phyloP scores from a whole-genome alignment of 1,140 invertebrate species.

The Geopemphigus sp. region DNA sequence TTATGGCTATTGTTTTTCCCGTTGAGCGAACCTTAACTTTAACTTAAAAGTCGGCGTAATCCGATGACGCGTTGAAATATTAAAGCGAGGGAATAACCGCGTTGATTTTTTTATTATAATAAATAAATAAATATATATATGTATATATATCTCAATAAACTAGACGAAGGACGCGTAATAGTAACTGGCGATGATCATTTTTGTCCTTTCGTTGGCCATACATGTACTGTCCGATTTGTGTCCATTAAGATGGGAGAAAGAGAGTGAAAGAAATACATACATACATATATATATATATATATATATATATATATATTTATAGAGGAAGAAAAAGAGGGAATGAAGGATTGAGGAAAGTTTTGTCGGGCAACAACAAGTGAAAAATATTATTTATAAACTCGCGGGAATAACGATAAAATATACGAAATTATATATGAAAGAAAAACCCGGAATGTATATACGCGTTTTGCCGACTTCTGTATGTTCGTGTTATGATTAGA shows the following conservation, averaged over 20 bases:
- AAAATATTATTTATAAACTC: background rate
- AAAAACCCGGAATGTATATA: slow-evolving; percentile 1
- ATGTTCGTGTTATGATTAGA: background rate
- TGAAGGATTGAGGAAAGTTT: background rate
- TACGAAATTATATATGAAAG: background rate
- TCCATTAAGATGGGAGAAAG: too few relatives aligned
- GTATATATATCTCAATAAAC: too few relatives aligned
- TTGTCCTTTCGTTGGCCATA: background rate
- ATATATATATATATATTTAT: too few relatives aligned
- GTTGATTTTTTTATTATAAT: background rate
- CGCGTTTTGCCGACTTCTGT: background rate
- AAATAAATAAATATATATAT: background rate
- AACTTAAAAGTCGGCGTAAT: background rate
- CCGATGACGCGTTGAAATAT: background rate
- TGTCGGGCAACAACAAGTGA: background rate
- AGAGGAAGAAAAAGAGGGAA: too few relatives aligned
- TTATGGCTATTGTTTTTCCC: background rate
- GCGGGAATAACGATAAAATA: slow-evolving; percentile 14
- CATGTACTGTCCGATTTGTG: background rate
- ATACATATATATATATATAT: too few relatives aligned
- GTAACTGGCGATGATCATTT: background rate
- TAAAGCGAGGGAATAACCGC: background rate
- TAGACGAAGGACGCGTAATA: background rate
- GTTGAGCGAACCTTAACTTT: background rate
- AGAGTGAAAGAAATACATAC: too few relatives aligned